Evolutionary conservation across 2,797 vertebrate species (phyloP).

Genomic region (Naso thynnoides): DNA sequence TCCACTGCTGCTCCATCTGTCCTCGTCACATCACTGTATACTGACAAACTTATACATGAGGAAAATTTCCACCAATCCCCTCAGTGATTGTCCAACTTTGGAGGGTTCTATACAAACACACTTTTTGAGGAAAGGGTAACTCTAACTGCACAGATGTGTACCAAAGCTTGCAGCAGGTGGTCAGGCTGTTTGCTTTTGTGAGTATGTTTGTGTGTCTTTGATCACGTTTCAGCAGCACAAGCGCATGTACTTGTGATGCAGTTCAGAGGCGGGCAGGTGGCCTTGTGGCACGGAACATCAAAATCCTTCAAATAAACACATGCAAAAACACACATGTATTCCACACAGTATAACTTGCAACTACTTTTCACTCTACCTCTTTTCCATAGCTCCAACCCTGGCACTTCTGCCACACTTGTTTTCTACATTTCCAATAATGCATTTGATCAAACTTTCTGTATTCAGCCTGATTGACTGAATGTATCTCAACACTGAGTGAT

Average conservation of each 20-base stretch:
- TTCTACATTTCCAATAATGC: neutral
- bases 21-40: neutral
- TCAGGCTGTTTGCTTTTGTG: constrained; percentile 1
- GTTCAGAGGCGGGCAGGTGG: constrained; percentile 14
- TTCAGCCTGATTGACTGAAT: too few species aligned
- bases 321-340: neutral
- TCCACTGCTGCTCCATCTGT: neutral
- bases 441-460: neutral
- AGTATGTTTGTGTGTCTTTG: neutral
- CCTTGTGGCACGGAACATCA: neutral
- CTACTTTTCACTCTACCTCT: neutral
- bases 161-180: neutral
- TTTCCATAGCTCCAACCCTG: neutral
- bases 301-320: constrained; percentile 2
- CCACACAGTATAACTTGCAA: neutral
- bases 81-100: too few species aligned
- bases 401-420: neutral
- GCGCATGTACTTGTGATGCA: constrained; percentile 7
- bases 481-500: too few species aligned
- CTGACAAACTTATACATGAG: neutral
- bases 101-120: neutral
- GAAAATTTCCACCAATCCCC: neutral
- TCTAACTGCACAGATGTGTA: neutral
- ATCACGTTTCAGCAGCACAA: constrained; percentile 21
- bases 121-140: neutral